phyloP scores from a whole-genome alignment of 2,888 invertebrate genomes.

The Xestia sexstrigata region DNA sequence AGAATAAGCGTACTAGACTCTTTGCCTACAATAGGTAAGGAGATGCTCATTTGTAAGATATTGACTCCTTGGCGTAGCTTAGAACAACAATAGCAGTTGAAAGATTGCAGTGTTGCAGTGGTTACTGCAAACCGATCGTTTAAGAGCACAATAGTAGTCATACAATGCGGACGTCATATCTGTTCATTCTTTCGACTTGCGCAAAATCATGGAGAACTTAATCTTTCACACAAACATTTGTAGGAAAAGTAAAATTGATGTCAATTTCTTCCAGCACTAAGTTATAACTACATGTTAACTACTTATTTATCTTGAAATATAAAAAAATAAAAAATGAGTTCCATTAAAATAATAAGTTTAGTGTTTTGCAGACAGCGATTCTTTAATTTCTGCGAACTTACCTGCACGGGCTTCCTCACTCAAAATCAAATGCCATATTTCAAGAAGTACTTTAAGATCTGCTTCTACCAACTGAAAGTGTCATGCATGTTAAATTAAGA shows the following conservation, averaged over 20 bases:
- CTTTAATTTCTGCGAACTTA: not conserved
- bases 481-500: constrained; percentile 17
- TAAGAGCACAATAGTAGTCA: constrained; percentile 25
- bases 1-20: constrained; percentile 18
- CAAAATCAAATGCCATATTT: not conserved
- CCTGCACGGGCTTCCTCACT: not conserved
- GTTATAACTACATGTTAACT: not conserved
- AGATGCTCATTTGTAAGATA: constrained; percentile 29
- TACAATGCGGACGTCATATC: constrained; percentile 27
- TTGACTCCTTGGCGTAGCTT: constrained; percentile 26
- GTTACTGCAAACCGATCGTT: constrained; percentile 30
- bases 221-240: not conserved
- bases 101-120: constrained; percentile 39
- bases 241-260: not conserved
- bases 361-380: not conserved
- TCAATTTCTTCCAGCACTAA: not conserved
- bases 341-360: not conserved
- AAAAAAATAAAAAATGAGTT: too few species aligned
- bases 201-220: not conserved
- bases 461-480: not conserved
- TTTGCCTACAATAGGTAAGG: constrained; percentile 12
- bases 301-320: not conserved
- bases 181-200: constrained; percentile 22
- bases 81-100: constrained; percentile 33
- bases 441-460: constrained; percentile 9